A percentile compares a stretch with the other conserved stretches of the same genome.
phyloP scores from a whole-genome alignment of 2,113 vertebrate genomes.

The Petrocephalus zakoni region DNA sequence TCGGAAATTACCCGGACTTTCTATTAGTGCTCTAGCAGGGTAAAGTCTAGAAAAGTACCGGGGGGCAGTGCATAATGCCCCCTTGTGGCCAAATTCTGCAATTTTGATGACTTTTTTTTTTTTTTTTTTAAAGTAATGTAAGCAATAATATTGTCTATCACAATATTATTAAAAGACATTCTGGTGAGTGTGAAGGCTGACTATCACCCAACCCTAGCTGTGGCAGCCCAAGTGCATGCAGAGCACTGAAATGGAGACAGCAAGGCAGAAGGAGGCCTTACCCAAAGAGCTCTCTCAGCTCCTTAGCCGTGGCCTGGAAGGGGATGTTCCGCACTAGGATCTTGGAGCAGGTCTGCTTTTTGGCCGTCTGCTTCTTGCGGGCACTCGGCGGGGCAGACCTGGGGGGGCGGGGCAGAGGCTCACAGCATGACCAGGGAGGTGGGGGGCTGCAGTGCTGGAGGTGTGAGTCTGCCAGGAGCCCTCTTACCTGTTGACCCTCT shows the following conservation, averaged over 20 bases:
- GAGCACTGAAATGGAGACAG: not conserved
- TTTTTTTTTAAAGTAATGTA: too few species aligned
- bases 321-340: constrained; percentile 93
- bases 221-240: not conserved
- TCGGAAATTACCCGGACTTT: too few species aligned
- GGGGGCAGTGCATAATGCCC: too few species aligned
- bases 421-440: not conserved
- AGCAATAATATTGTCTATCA: too few species aligned
- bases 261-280: constrained; percentile 40
- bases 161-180: too few species aligned
- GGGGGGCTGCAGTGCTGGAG: not conserved
- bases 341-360: constrained; percentile 84
- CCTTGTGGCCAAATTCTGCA: too few species aligned
- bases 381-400: constrained; percentile 57
- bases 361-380: constrained; percentile 71
- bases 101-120: too few species aligned
- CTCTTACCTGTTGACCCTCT: constrained; percentile 78
- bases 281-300: constrained; percentile 93
- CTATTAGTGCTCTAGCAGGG: too few species aligned
- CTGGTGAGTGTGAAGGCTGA: too few species aligned
- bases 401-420: not conserved
- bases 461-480: not conserved
- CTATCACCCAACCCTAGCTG: too few species aligned
- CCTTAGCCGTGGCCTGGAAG: constrained; percentile 80
- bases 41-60: too few species aligned